phyloP scores from a whole-genome alignment of 2,888 invertebrate species.

The Lycia hirtaria region DNA sequence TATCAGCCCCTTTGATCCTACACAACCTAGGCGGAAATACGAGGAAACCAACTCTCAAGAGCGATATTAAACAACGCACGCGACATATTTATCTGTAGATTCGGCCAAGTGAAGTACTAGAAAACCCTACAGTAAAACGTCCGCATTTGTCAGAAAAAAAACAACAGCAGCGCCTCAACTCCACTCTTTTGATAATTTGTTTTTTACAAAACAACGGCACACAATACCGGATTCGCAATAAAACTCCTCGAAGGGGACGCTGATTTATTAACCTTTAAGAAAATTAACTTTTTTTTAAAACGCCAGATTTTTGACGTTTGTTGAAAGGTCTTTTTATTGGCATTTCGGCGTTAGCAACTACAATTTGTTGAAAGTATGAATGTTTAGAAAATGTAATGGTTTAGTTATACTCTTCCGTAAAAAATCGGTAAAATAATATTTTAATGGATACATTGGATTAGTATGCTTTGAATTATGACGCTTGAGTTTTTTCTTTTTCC shows the following conservation, averaged over 20 bases:
- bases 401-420: too few relatives aligned
- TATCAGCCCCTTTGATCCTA: conserved; percentile 27
- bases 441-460: too few relatives aligned
- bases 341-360: neutral
- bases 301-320: conserved; percentile 17
- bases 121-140: neutral
- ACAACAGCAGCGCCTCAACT: neutral
- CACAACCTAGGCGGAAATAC: conserved; percentile 22
- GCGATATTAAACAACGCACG: conserved; percentile 35
- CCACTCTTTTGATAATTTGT: neutral
- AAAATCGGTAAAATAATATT: too few relatives aligned
- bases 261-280: conserved; percentile 33
- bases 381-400: neutral
- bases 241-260: conserved; percentile 32
- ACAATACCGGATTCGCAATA: conserved; percentile 35
- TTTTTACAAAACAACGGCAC: conserved; percentile 20
- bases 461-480: too few relatives aligned
- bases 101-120: neutral
- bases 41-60: conserved; percentile 29
- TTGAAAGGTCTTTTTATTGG: neutral
- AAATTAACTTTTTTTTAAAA: conserved; percentile 25
- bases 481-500: too few relatives aligned
- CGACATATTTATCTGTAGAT: neutral
- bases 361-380: neutral
- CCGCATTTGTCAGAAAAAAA: neutral